Base-by-base conservation (phyloP, 2,888 invertebrate genomes). In the Mythimna ferrago region DNA sequence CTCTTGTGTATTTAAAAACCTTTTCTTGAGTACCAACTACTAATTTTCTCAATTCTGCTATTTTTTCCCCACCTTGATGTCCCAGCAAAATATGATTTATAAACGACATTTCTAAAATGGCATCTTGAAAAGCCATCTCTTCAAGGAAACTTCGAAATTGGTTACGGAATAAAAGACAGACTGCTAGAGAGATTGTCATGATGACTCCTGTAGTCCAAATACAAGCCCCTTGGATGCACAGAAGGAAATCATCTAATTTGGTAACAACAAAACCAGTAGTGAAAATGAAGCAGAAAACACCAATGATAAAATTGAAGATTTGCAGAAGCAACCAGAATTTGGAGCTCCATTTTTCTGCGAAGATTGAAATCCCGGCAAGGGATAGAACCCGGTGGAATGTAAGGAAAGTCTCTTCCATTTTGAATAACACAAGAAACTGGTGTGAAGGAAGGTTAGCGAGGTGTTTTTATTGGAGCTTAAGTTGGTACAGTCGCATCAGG, bases 161-260 rank as follows among this genome's bases (percentile, higher is more conserved):
- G 0, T 86, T 87, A 38, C 93, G 89, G 74, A 93, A 96, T 68
- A 91, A 41, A 26, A 95, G 80, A 35, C 94, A 95, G 2, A 96
- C 85, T 0, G 89, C 90, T 5, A 95, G 82, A 1, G 94, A 92
- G 11, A 95, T 93, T 0, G 93, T 92, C 93, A 95, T 93, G 3
- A 95, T 94, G 0, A 94, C 88, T 3, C 94, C 94, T 0, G 95
- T 95, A 0, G 93, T 91, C 95, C 96, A 96, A 56, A 95, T 91
- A 72, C 94, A 94, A n/a, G 94, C 93, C 0, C 94, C 94, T 87
- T 95, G 91, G n/a, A 95, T 95, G 64, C 92, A 93, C 2, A 92
- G 66, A 0, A 91, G 77, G 0, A 93, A 78, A 70, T 96, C 86
- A 0, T 90, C 88, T 2, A 75, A 79, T 63, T 91, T 92, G 9